Percentiles rank a stretch among this genome's conserved stretches.
Evolutionary conservation across 2,888 invertebrate species (phyloP).

Genomic region (Horisme vitalbata): DNA sequence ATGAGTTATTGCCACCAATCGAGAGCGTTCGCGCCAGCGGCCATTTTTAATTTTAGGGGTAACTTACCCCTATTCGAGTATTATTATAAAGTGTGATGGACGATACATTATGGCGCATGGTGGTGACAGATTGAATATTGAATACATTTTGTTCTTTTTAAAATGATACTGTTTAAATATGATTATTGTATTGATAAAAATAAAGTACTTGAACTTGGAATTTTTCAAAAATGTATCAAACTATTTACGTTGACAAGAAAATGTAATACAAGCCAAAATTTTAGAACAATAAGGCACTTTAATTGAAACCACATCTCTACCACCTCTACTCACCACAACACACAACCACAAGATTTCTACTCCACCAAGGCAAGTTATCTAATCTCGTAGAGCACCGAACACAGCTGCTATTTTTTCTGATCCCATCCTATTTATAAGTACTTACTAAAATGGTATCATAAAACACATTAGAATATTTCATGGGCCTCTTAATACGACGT

Average conservation of each 20-base stretch:
- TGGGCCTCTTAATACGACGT: neutral
- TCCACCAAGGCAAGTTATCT: too few relatives aligned
- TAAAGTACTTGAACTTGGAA: too few relatives aligned
- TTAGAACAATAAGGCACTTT: too few relatives aligned
- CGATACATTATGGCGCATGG: slow-evolving; percentile 27
- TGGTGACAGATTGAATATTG: slow-evolving; percentile 29
- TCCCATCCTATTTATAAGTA: too few relatives aligned
- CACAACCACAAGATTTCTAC: too few relatives aligned
- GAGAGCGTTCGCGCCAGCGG: slow-evolving; percentile 71
- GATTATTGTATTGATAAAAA: too few relatives aligned
- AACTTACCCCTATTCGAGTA: slow-evolving; percentile 64
- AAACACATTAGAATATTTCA: slow-evolving; percentile 3
- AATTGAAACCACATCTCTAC: too few relatives aligned
- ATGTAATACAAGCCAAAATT: too few relatives aligned
- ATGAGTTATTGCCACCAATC: slow-evolving; percentile 79
- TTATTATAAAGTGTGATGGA: slow-evolving; percentile 49
- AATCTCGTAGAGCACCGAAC: neutral
- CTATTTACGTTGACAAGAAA: too few relatives aligned
- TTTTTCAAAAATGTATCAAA: too few relatives aligned
- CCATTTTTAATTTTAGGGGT: slow-evolving; percentile 83
- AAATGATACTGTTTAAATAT: neutral
- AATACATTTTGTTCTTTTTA: neutral
- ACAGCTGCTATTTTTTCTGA: slow-evolving; percentile 2
- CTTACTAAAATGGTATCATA: slow-evolving; percentile 4
- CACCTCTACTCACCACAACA: too few relatives aligned